phyloP scores from a whole-genome alignment of 2,797 vertebrate species.

The Heteromormyrus szaboi region DNA sequence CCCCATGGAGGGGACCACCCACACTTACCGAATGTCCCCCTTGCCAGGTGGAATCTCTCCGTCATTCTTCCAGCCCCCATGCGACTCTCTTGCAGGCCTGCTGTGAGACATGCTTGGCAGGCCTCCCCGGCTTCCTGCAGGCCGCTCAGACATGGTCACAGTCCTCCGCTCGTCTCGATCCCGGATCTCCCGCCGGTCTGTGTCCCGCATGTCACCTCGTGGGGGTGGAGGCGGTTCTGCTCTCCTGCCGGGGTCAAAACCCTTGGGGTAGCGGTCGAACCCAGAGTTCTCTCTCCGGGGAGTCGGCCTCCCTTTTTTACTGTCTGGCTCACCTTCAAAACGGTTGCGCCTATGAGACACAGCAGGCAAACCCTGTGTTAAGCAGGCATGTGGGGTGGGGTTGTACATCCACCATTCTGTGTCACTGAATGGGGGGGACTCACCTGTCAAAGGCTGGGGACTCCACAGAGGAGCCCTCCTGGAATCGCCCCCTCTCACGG shows the following conservation, averaged over 20 bases:
- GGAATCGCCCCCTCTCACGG: constrained; percentile 77
- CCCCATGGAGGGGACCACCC: neutral
- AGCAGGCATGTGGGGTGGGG: neutral
- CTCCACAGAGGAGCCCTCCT: constrained; percentile 69
- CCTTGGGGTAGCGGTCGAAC: constrained; percentile 87
- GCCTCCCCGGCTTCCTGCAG: constrained; percentile 52
- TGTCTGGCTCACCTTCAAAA: constrained; percentile 81
- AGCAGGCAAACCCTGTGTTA: neutral
- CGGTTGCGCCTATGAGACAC: constrained; percentile 70
- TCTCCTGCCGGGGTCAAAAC: constrained; percentile 77
- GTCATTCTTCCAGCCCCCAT: constrained; percentile 80
- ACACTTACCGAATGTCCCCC: constrained; percentile 76
- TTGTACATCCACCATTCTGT: neutral
- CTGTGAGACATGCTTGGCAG: constrained; percentile 68
- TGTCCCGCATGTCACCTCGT: constrained; percentile 75
- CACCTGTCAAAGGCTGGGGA: constrained; percentile 83
- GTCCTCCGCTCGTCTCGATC: constrained; percentile 77
- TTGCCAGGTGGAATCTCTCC: constrained; percentile 72
- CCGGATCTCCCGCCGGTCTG: constrained; percentile 78
- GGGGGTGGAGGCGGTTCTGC: constrained; percentile 66
- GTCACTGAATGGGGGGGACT: neutral
- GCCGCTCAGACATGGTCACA: constrained; percentile 73
- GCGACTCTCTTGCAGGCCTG: constrained; percentile 73
- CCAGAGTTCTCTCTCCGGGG: constrained; percentile 71
- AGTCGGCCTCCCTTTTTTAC: constrained; percentile 79